Evolutionary conservation across 2,888 invertebrate species (phyloP).

Genomic region (Lottia scabra): DNA sequence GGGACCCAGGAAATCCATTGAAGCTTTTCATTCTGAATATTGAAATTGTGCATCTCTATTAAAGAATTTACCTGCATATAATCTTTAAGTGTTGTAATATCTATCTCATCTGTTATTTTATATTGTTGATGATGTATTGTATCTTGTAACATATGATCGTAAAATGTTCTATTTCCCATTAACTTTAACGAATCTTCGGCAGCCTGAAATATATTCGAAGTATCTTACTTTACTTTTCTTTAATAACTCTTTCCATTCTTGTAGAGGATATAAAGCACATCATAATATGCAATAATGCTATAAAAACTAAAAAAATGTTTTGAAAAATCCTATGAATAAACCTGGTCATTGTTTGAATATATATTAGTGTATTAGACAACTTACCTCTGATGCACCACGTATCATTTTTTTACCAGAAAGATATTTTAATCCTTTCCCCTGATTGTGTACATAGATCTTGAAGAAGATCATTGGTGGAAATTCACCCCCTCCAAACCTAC

Average conservation of each 20-base stretch:
- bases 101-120: conserved; percentile 62
- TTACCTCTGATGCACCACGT: conserved; percentile 63
- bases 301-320: too few species aligned
- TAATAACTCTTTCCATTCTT: too few species aligned
- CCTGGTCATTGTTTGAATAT: too few species aligned
- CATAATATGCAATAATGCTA: too few species aligned
- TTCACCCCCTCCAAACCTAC: conserved; percentile 67
- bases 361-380: conserved; percentile 7
- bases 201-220: conserved; percentile 50
- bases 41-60: neutral
- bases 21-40: neutral
- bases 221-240: too few species aligned
- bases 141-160: conserved; percentile 65
- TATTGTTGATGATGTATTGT: conserved; percentile 57
- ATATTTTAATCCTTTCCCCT: conserved; percentile 62
- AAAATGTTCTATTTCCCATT: conserved; percentile 67
- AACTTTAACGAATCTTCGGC: conserved; percentile 64
- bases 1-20: too few species aligned
- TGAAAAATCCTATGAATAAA: too few species aligned
- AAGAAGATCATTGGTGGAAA: conserved; percentile 69
- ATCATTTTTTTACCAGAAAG: conserved; percentile 66
- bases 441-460: conserved; percentile 60
- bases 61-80: conserved; percentile 65
- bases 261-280: too few species aligned
- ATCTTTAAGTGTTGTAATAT: conserved; percentile 68